phyloP scores from a whole-genome alignment of 2,113 vertebrate genomes.

The Tinamus guttatus region DNA sequence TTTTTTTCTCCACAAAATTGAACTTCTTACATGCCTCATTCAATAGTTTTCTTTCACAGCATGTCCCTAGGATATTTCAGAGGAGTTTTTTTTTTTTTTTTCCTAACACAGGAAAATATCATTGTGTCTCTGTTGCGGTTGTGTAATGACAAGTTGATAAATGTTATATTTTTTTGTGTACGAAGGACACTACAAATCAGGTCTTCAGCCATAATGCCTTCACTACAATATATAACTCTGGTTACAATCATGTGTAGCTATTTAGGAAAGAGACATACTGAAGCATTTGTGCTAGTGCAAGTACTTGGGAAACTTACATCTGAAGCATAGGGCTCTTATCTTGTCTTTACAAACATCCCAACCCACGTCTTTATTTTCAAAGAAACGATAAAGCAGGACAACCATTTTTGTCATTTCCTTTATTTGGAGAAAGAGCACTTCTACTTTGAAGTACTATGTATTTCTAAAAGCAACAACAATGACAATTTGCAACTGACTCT shows the following conservation, averaged over 20 bases:
- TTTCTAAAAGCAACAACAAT: not conserved
- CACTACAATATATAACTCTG: not conserved
- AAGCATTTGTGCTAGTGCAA: not conserved
- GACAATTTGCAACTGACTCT: not conserved
- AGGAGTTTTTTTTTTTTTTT: not conserved
- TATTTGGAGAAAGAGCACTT: not conserved
- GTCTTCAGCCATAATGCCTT: not conserved
- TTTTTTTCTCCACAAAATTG: not conserved
- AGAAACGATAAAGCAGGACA: not conserved
- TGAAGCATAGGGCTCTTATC: not conserved
- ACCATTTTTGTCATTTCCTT: not conserved
- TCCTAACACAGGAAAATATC: not conserved
- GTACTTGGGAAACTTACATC: not conserved
- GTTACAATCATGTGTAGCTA: not conserved
- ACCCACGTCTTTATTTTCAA: not conserved
- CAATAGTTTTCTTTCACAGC: not conserved
- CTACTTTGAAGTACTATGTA: not conserved
- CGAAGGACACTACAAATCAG: not conserved
- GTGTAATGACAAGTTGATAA: not conserved
- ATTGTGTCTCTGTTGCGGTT: not conserved
- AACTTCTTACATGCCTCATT: not conserved
- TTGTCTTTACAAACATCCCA: not conserved
- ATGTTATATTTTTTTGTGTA: not conserved
- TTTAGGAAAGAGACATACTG: not conserved
- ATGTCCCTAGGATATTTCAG: not conserved